Conservation (phyloP, 2,113 vertebrate genomes). For the Pimephales promelas region DNA sequence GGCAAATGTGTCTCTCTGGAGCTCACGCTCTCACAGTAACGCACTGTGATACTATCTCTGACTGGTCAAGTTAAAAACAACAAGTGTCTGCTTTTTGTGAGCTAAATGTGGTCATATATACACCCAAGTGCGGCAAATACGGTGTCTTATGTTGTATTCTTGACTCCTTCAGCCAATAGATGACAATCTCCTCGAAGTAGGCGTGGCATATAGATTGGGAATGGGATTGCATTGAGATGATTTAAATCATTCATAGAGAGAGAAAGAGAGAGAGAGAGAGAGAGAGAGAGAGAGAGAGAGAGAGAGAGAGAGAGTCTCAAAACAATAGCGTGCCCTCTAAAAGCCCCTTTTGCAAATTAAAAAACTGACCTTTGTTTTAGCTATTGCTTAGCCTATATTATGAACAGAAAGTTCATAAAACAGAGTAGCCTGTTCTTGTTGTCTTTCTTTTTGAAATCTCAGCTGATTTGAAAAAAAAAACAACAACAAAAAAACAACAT, state of each 20-base stretch:
- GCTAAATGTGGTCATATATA: constrained; percentile 18
- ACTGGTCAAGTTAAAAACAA: constrained; percentile 1
- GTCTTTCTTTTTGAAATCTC: not conserved
- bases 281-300: too few species aligned
- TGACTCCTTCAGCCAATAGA: constrained; percentile 28
- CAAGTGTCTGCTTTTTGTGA: constrained; percentile 31
- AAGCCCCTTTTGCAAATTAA: not conserved
- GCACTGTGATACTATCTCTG: not conserved
- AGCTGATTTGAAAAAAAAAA: not conserved
- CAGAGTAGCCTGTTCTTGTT: not conserved
- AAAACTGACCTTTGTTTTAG: not conserved
- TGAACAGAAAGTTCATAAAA: not conserved
- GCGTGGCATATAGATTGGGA: constrained; percentile 16
- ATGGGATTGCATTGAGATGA: constrained; percentile 1
- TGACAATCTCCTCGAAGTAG: not conserved
- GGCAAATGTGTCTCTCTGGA: constrained; percentile 21
- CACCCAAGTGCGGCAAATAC: constrained; percentile 11
- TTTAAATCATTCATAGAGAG: constrained; percentile 26
- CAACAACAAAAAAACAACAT: too few species aligned
- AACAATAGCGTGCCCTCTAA: not conserved
- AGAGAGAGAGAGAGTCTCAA: too few species aligned
- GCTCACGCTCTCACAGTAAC: constrained; percentile 19
- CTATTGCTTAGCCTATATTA: not conserved
- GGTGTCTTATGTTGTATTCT: constrained; percentile 19
- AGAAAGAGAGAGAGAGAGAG: too few species aligned